phyloP scores from a whole-genome alignment of 2,797 vertebrate species.

The Lophura swinhoii region DNA sequence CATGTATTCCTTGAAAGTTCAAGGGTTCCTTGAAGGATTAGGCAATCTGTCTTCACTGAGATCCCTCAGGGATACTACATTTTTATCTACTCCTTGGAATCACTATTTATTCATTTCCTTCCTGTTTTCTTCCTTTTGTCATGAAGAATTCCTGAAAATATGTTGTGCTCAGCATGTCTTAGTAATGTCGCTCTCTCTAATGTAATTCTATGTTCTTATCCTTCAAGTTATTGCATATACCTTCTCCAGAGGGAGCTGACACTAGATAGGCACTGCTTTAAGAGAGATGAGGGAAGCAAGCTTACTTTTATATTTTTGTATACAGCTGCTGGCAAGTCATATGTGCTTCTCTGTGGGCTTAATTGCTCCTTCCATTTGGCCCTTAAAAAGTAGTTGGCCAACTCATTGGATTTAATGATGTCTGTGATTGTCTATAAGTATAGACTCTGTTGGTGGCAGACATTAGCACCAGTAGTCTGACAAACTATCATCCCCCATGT shows the following conservation, averaged over 20 bases:
- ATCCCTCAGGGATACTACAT: background rate
- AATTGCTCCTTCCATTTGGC: slow-evolving; percentile 16
- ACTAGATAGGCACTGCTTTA: background rate
- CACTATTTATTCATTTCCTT: background rate
- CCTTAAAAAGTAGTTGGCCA: background rate
- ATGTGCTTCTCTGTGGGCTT: background rate
- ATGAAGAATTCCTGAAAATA: background rate
- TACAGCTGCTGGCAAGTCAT: background rate
- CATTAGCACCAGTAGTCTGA: background rate
- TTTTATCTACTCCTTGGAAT: background rate
- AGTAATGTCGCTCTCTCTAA: background rate
- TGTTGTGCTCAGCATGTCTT: background rate
- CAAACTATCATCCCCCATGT: background rate
- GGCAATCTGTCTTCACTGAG: background rate
- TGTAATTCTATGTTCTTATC: background rate
- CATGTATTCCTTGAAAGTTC: background rate
- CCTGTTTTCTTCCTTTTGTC: background rate
- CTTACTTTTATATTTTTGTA: background rate
- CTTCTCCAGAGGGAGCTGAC: background rate
- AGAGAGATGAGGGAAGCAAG: background rate
- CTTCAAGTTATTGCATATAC: background rate
- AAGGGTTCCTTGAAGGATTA: background rate
- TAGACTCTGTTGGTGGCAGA: background rate
- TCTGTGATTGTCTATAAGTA: slow-evolving; percentile 32
- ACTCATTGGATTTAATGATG: slow-evolving; percentile 15